Evolutionary conservation across 2,888 invertebrate species (phyloP), one percentile per base, ranked within the genome.

Genomic region (Pheosia gnoma): DNA sequence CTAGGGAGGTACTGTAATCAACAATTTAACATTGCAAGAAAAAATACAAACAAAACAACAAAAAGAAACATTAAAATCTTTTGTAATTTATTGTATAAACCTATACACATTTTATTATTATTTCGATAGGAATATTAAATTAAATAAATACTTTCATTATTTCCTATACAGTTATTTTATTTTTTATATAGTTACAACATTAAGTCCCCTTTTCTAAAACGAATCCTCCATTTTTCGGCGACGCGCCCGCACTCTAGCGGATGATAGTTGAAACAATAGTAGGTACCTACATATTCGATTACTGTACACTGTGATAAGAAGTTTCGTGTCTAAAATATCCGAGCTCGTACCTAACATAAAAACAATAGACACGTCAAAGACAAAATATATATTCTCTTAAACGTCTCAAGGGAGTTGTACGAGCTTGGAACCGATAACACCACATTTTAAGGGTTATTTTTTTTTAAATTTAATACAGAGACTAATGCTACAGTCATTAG

Each of bases 161-260:
- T 25, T 25, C 25, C 25, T 25, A 25, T 25, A 25, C 25, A 1
- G 25, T 25, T 25, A 25, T 25, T 25, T 25, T 25, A 25, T 25
- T 25, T 25, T 25, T 25, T 25, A 25, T n/a, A 25, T 25, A 25
- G 25, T 25, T 25, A 25, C 2, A 25, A 25, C 0, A 25, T 25
- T 25, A 25, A 25, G 0, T 25, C 25, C 25, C 25, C 25, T 25
- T 25, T 25, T 25, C 25, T 25, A 25, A 25, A 69, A 70, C 53
- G 65, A 61, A 71, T 75, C 68, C 71, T 61, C 65, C 58, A 66
- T 4, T 71, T 72, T 64, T 68, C 71, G 72, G 73, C 70, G 73
- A 71, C 77, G 81, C 87, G 84, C 84, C 85, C 87, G 85, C 85
- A 83, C 87, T 85, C 85, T 61, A 71, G 76, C 74, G 78, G 80